A percentile compares a stretch with the other conserved stretches of the same genome.
These are phyloP conservation scores for Lophotis ruficrista DNA, from an alignment of 2,113 vertebrate genomes.

Conservation along the genomic window DNA sequence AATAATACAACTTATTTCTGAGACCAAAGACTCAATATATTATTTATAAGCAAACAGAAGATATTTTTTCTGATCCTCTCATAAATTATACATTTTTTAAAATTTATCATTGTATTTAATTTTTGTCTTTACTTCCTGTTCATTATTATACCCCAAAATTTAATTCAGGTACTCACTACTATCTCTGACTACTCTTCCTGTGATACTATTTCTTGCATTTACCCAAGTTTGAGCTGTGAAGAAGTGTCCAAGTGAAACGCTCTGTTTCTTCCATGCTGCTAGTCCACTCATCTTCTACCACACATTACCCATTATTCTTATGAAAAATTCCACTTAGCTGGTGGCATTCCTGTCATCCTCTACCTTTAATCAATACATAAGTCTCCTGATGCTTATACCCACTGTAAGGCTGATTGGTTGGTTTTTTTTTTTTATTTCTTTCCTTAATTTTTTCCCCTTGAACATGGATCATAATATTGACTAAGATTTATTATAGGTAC, in stretches of 20 bases:
- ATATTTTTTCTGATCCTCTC: background rate
- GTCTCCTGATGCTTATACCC: background rate
- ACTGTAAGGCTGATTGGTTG: accelerated
- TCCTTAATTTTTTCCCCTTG: background rate
- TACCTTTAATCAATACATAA: background rate
- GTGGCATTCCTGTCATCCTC: background rate
- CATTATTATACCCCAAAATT: background rate
- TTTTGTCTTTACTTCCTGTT: background rate
- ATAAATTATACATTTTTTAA: background rate
- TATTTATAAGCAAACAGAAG: background rate
- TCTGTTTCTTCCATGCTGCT: background rate
- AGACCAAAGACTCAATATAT: background rate
- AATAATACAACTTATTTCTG: background rate
- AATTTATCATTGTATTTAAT: background rate
- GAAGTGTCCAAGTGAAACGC: background rate
- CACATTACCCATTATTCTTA: background rate
- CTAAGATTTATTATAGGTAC: background rate
- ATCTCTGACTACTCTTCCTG: background rate
- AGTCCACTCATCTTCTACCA: background rate
- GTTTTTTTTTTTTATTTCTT: no score
- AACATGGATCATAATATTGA: background rate
- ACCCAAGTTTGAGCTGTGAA: background rate
- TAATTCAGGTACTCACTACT: background rate
- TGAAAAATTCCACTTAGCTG: background rate
- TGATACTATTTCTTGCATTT: background rate